Conservation (phyloP, 2,797 vertebrate genomes). For the Melanotaenia pygmaea region DNA sequence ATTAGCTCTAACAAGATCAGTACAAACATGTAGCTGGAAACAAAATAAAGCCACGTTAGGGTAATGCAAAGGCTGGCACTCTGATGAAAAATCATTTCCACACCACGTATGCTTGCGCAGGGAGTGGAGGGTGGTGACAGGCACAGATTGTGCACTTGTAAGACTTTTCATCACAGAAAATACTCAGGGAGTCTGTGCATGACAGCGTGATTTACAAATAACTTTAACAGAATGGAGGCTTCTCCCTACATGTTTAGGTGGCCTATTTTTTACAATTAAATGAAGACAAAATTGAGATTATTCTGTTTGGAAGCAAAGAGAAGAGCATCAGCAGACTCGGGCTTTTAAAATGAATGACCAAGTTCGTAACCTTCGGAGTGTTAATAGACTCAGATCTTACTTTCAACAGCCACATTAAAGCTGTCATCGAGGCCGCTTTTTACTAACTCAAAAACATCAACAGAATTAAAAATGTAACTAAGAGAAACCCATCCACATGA, state of each 20-base stretch:
- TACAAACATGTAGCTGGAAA: constrained; percentile 2
- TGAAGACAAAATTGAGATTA: neutral
- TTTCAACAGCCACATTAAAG: neutral
- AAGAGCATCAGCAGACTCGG: neutral
- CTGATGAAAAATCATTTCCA: neutral
- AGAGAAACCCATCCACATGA: no score
- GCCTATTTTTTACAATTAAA: constrained; percentile 6
- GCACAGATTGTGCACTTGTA: constrained; percentile 60
- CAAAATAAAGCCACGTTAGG: neutral
- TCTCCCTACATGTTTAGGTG: neutral
- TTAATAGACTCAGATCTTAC: neutral
- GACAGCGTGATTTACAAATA: constrained; percentile 48
- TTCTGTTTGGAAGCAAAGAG: neutral
- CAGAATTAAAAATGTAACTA: no score
- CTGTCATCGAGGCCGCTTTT: neutral
- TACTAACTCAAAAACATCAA: neutral
- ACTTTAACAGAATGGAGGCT: constrained; percentile 18
- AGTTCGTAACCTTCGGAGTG: neutral
- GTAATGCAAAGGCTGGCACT: neutral
- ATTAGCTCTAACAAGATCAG: neutral
- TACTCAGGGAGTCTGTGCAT: constrained; percentile 36
- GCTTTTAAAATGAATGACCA: neutral
- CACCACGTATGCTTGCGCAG: neutral
- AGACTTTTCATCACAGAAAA: constrained; percentile 62
- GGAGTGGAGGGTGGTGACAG: constrained; percentile 65